Evolutionary conservation across 2,888 invertebrate species (phyloP).

Genomic region (Melanchra persicariae): DNA sequence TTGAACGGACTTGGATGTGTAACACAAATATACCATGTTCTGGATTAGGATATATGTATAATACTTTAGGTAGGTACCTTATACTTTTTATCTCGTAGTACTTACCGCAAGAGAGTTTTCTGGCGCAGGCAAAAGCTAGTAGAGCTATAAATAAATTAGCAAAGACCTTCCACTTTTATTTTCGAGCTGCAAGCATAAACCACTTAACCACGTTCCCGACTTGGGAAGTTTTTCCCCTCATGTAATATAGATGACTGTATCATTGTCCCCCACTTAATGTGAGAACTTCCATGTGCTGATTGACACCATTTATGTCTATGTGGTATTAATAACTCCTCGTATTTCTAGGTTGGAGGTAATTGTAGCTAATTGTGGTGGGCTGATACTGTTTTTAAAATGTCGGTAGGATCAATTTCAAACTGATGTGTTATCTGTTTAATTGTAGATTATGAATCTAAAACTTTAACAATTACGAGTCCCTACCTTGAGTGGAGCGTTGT

Average conservation of each 20-base stretch:
- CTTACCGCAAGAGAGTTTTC: too few species aligned
- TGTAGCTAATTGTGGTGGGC: conserved; percentile 15
- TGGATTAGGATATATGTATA: neutral
- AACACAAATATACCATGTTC: neutral
- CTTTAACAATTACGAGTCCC: neutral
- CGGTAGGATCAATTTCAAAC: conserved; percentile 5
- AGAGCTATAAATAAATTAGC: neutral
- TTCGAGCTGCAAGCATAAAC: neutral
- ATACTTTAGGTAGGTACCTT: too few species aligned
- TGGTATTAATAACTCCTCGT: conserved; percentile 24
- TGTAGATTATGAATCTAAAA: neutral
- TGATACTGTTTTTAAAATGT: neutral
- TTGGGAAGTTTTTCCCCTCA: conserved; percentile 13
- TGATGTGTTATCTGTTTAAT: neutral
- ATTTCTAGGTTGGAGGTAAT: conserved; percentile 32
- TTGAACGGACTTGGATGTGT: neutral
- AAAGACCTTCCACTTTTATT: neutral
- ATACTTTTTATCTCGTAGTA: too few species aligned
- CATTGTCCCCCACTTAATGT: conserved; percentile 30
- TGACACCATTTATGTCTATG: conserved; percentile 40
- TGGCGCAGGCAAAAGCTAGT: neutral
- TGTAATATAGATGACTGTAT: conserved; percentile 19
- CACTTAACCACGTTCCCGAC: conserved; percentile 12
- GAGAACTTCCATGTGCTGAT: conserved; percentile 39
- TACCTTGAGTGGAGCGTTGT: neutral